These are phyloP conservation scores for Sebastes jordani DNA, from an alignment of 2,797 vertebrate species.

Conservation along the genomic window DNA sequence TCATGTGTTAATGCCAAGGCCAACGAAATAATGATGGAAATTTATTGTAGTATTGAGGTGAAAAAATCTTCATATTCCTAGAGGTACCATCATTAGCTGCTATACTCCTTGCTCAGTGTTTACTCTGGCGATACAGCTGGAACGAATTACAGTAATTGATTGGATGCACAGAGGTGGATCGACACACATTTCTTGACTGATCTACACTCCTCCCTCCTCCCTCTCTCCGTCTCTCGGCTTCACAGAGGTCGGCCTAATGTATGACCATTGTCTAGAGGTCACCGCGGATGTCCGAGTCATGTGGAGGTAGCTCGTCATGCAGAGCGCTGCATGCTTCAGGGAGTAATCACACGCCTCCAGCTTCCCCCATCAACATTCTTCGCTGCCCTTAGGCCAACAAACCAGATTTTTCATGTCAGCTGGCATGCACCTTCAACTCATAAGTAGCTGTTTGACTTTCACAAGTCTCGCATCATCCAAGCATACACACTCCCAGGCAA, in stretches of 20 bases:
- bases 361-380: constrained; percentile 80
- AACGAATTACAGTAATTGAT: constrained; percentile 63
- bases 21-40: constrained; percentile 57
- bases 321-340: constrained; percentile 76
- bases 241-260: constrained; percentile 49
- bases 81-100: constrained; percentile 56
- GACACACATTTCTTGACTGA: constrained; percentile 41
- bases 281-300: constrained; percentile 73
- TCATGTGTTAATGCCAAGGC: constrained; percentile 38
- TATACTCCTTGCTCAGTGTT: constrained; percentile 41
- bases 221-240: constrained; percentile 46
- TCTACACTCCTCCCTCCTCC: constrained; percentile 35
- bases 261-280: constrained; percentile 81
- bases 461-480: constrained; percentile 82
- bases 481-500: constrained; percentile 80
- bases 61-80: constrained; percentile 29
- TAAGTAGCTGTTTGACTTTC: constrained; percentile 90
- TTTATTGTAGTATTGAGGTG: constrained; percentile 45
- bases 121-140: constrained; percentile 43
- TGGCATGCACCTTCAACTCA: constrained; percentile 84
- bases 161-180: constrained; percentile 51
- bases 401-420: constrained; percentile 88
- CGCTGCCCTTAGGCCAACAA: constrained; percentile 82
- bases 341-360: constrained; percentile 79
- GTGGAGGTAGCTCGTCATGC: constrained; percentile 73